Base-by-base conservation (phyloP, 2,888 invertebrate species). In the Limnephilus marmoratus region DNA sequence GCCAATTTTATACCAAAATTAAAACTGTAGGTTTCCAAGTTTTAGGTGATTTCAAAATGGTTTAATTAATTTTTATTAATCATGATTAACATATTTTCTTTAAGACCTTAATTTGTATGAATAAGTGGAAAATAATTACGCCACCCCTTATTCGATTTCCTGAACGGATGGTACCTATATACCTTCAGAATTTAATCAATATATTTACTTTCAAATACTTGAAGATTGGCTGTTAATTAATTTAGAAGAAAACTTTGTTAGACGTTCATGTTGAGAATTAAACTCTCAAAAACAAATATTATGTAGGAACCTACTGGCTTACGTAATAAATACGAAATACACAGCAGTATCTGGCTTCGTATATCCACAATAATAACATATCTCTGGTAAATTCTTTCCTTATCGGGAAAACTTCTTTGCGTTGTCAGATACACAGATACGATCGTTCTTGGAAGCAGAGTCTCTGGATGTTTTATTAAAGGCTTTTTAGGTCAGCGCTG, bases 401-500 rank as follows among this genome's bases (percentile, higher is more conserved):
- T 68, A 68, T 68, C 24, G 68, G 68, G n/a, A 68, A 68, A 68
- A 68, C 68, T 68, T 68, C 68, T 68, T n/a, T 24, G 68, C 68
- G 24, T 68, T 68, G 68, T 68, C 68, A 68, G 68, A 68, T 68
- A 68, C 68, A 68, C 68, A n/a, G 68, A 68, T 24, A 24, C 68
- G 68, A n/a, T 68, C 68, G 68, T 68, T 68, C 24, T 68, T 68
- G 9, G 68, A 68, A n/a, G 68, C 68, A 68, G 68, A 68, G 24
- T 68, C n/a, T 68, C 68, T 68, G 68, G 68, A 68, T 68, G 68
- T 68, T 68, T 68, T 68, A 68, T 68, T 68, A 68, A 68, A 68
- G 68, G 68, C 68, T 68, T 68, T 68, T 68, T 68, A 68, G 68
- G 68, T 68, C 68, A 68, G 68, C 24, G 24, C 68, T 68, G 11